Conservation (phyloP, 2,797 vertebrate species). For the Apodemus agrarius region DNA sequence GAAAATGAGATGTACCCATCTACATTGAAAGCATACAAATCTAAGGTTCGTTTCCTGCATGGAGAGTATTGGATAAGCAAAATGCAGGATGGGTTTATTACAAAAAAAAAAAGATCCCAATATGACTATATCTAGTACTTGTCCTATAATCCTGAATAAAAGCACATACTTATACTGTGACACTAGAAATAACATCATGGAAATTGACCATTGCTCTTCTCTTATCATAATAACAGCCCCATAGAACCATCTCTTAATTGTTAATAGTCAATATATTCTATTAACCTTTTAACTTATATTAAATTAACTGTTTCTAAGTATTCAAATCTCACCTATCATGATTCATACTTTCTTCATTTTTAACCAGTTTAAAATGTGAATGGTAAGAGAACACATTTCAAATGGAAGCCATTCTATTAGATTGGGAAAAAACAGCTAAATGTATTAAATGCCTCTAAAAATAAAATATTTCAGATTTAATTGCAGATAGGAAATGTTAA, state of each 20-base stretch:
- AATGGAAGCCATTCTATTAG: slow-evolving; percentile 56
- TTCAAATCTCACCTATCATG: slow-evolving; percentile 62
- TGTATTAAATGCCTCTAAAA: slow-evolving; percentile 77
- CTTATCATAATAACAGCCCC: not conserved
- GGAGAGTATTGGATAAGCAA: not conserved
- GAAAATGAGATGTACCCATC: not conserved
- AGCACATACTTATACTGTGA: not conserved
- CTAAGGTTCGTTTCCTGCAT: not conserved
- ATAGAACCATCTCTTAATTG: slow-evolving; percentile 40
- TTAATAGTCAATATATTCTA: slow-evolving; percentile 65
- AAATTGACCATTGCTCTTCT: not conserved
- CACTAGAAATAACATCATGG: not conserved
- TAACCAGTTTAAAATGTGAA: slow-evolving; percentile 80
- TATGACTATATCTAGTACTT: slow-evolving; percentile 21
- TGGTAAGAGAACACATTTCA: slow-evolving; percentile 75
- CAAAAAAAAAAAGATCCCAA: not conserved
- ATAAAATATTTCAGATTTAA: slow-evolving; percentile 84
- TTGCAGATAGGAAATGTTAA: slow-evolving; percentile 82
- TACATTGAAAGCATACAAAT: not conserved
- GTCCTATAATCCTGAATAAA: not conserved
- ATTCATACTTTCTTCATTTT: slow-evolving; percentile 74
- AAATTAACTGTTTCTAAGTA: slow-evolving; percentile 57
- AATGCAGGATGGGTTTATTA: not conserved
- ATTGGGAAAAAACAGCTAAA: slow-evolving; percentile 62
- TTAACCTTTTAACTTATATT: not conserved